Base-by-base conservation (phyloP, 2,888 invertebrate genomes). In the Alloscopus bannaensis region DNA sequence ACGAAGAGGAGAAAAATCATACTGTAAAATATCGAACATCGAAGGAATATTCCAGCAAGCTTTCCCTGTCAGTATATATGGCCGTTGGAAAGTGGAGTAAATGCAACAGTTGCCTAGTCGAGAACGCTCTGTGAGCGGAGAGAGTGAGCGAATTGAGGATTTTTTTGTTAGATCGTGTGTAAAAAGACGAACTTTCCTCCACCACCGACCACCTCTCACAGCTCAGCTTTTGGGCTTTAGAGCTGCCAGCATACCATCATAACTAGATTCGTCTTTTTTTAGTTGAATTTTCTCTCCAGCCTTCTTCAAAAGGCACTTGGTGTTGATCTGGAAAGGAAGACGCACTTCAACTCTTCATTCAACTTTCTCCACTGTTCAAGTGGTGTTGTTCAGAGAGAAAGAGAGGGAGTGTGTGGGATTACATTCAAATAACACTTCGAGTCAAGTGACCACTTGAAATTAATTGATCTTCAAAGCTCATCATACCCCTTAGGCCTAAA, bases 81-180 rank as follows among this genome's bases (percentile, higher is more conserved):
- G 24, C 6, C 18, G 28, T 8, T 62, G 47, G 50, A 60, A 47
- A 28, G 26, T 18, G 13, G 42, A 16, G 22, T 40, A 55, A 45
- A 76, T 52, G 76, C 76, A 76, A 76, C 76, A 76, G 76, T 76
- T 76, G 76, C 62, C 16, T 60, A 69, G 50, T 50, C 28, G 64
- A 64, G 28, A 28, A 28, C 22, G 28, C 36, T 26, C 2, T 18
- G 20, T 6, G 11, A 24, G 52, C 22, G 57, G 20, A 66, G 42
- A 59, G 42, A 36, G 28, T 29, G 45, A 59, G 28, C 6, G 47
- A 20, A 0, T 6, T 4, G 22, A 18, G 42, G 20, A 22, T 29
- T 42, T 68, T 55, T n/a, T 36, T 22, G 28, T n/a, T n/a, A n/a
- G n/a, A n/a, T n/a, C n/a, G n/a, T n/a, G n/a, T n/a, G 50, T 24